Evolutionary conservation across 1,140 invertebrate genomes (phyloP), one percentile per base, ranked within the genome.

Genomic region (Nasonia longicornis): DNA sequence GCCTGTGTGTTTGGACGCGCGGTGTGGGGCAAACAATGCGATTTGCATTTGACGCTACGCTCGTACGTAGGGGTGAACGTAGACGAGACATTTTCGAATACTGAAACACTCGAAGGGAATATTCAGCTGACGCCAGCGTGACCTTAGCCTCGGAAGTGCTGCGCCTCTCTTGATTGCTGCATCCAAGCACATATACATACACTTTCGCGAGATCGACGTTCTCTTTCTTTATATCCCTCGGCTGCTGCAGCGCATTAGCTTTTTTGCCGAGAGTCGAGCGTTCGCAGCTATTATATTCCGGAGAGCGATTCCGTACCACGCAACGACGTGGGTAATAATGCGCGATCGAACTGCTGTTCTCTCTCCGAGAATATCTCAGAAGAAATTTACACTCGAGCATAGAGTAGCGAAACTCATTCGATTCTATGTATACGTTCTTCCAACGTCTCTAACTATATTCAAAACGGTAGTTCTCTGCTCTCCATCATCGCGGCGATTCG

Each of bases 61-160:
- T 26, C 26, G 1, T 26, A 26, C 1, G 0, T 22, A 26, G 26
- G 26, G 26, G 26, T 26, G 26, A 26, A 26, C 26, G 26, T 26
- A 26, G 26, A 26, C 26, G 26, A 26, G 26, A 26, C 1, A 26
- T 26, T 26, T 26, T 26, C 26, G 26, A 26, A 26, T 26, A 26
- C 26, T 26, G 26, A 26, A 26, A 2, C 26, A 26, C 26, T 26
- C 26, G 26, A 26, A 26, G 26, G 26, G 1, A 26, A 26, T 26
- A 26, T 26, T 26, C 26, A 26, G 26, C 26, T 26, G 52, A 11
- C 66, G 73, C 48, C 67, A 77, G 48, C 64, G 45, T 75, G 71
- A 82, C 81, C 81, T 78, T 82, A 82, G 81, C 71, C 76, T 82
- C 81, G 81, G 77, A 79, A 83, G 82, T 79, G 64, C 72, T 48